Evolutionary conservation across 2,113 vertebrate species (phyloP).

Genomic region (Amphilophus citrinellus): DNA sequence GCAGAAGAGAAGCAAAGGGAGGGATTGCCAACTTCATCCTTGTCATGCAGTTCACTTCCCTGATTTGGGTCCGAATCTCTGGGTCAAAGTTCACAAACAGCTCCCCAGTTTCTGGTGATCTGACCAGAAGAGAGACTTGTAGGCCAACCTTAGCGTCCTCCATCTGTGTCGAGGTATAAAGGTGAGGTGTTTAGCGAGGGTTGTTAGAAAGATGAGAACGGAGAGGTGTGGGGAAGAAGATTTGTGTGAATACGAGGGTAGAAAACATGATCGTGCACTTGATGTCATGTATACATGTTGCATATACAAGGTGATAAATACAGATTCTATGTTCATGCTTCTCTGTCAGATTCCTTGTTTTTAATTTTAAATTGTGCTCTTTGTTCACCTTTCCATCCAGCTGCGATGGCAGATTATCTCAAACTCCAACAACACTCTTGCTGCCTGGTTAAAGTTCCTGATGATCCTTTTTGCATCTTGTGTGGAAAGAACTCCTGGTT

Average conservation of each 20-base stretch:
- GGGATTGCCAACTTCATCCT: no score
- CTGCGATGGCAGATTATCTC: conserved; percentile 88
- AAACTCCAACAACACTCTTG: conserved; percentile 87
- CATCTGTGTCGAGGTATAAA: conserved; percentile 72
- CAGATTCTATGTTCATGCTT: background rate
- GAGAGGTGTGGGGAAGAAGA: background rate
- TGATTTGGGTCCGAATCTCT: no score
- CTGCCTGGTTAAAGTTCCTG: conserved; percentile 89
- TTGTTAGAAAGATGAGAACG: background rate
- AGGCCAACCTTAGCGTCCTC: conserved; percentile 84
- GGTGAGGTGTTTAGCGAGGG: background rate
- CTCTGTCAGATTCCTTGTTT: background rate
- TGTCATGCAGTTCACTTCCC: no score
- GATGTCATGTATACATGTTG: no score
- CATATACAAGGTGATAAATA: background rate
- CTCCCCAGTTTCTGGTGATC: conserved; percentile 86
- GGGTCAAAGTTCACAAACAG: conserved; percentile 93
- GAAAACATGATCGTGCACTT: background rate
- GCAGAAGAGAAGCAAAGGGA: no score
- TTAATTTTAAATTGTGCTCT: background rate
- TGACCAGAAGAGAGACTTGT: conserved; percentile 83
- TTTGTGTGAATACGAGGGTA: background rate
- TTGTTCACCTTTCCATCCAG: conserved; percentile 89
- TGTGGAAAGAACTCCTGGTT: no score
- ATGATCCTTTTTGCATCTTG: no score